Percentiles rank a stretch among this genome's conserved stretches.
These are phyloP conservation scores for Lepeophtheirus nordmannii DNA, from an alignment of 2,888 invertebrate genomes.

Conservation along the genomic window DNA sequence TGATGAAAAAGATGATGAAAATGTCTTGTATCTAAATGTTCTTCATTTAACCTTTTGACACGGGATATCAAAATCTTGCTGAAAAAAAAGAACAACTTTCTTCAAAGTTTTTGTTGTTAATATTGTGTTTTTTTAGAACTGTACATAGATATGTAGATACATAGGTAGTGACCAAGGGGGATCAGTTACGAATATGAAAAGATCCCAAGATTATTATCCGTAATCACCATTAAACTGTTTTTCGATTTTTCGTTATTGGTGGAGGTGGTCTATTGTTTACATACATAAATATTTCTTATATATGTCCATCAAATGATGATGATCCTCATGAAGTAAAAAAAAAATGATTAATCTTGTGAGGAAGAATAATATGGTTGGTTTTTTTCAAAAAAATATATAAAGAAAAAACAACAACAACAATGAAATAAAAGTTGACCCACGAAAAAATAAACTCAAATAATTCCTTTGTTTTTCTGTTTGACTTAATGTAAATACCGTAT, in stretches of 20 bases:
- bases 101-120: no score
- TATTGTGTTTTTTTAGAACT: no score
- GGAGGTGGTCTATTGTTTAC: slow-evolving; percentile 8
- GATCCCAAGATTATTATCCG: no score
- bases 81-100: no score
- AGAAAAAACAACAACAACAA: background rate
- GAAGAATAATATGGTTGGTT: background rate
- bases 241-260: background rate
- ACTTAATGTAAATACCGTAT: slow-evolving; percentile 5
- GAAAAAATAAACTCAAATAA: background rate
- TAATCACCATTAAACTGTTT: no score
- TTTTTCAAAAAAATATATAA: background rate
- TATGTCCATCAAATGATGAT: background rate
- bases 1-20: background rate
- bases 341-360: background rate
- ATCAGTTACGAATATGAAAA: no score
- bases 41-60: slow-evolving; percentile 7
- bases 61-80: no score
- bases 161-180: no score
- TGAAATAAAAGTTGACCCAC: no score
- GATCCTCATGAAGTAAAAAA: background rate
- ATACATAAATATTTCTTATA: background rate
- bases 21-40: background rate
- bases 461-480: background rate
- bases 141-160: no score